These are phyloP conservation scores for Hipposideros larvatus DNA, from an alignment of 2,797 vertebrate species.

Conservation along the genomic window DNA sequence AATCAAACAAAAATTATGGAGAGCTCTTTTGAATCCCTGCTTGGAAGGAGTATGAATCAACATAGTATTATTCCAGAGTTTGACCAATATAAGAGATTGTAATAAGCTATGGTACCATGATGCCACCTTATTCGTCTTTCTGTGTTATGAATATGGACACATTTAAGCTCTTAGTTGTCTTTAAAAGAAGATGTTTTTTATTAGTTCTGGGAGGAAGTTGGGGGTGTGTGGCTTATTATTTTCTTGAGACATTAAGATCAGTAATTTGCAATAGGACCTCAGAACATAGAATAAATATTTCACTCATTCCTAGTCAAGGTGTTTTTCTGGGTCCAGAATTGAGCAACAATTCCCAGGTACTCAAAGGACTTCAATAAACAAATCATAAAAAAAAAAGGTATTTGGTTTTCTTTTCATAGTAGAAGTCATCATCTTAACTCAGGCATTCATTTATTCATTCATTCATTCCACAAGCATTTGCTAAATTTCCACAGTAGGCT, in stretches of 20 bases:
- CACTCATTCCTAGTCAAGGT: not conserved
- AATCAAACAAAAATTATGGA: not conserved
- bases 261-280: slow-evolving; percentile 22
- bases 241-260: not conserved
- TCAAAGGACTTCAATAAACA: not conserved
- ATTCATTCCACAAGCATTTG: not conserved
- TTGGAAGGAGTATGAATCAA: not conserved
- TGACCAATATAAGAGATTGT: not conserved
- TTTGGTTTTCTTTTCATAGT: not conserved
- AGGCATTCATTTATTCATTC: not conserved
- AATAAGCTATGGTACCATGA: not conserved
- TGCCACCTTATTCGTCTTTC: not conserved
- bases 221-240: not conserved
- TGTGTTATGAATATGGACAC: not conserved
- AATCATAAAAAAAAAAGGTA: not conserved
- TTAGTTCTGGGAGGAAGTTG: not conserved
- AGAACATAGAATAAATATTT: not conserved
- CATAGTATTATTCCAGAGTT: not conserved
- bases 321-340: not conserved
- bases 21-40: not conserved
- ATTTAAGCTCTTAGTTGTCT: not conserved
- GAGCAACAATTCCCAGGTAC: not conserved
- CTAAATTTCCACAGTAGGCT: not conserved
- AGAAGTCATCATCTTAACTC: not conserved
- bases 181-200: not conserved